Percentiles rank a stretch among this genome's conserved stretches.
Evolutionary conservation across 2,113 vertebrate genomes (phyloP).

Genomic region (Centropus unirufus): DNA sequence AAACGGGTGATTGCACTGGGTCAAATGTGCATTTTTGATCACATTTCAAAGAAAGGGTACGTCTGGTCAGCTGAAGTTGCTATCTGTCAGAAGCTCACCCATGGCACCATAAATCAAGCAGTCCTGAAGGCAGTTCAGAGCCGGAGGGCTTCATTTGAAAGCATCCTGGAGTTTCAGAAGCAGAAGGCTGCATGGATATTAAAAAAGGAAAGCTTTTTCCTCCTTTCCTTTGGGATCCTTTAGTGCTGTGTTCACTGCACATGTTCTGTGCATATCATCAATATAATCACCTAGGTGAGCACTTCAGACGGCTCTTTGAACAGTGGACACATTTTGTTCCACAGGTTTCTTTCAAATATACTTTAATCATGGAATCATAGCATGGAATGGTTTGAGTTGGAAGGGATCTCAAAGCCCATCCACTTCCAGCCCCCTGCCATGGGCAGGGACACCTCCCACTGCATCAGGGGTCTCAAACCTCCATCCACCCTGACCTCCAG

Average conservation of each 20-base stretch:
- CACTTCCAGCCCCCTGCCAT: too few species aligned
- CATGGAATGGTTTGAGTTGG: too few species aligned
- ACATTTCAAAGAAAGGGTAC: not conserved
- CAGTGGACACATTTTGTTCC: not conserved
- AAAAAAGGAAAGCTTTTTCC: not conserved
- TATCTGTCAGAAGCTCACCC: not conserved
- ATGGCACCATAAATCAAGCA: not conserved
- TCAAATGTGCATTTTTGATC: not conserved
- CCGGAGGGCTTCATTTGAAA: not conserved
- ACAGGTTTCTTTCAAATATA: not conserved
- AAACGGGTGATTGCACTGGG: not conserved
- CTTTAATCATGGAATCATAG: not conserved
- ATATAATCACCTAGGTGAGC: not conserved
- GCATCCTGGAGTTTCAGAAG: not conserved
- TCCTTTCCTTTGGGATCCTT: not conserved
- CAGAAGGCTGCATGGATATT: not conserved
- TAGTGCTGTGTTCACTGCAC: not conserved
- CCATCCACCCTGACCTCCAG: too few species aligned
- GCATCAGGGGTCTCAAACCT: too few species aligned
- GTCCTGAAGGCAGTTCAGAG: not conserved
- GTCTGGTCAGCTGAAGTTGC: not conserved
- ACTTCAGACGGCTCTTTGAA: not conserved
- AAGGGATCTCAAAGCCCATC: too few species aligned
- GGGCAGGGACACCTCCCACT: too few species aligned
- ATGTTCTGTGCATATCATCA: not conserved